A percentile compares a stretch with the other conserved stretches of the same genome.
Evolutionary conservation across 35 echinoderm and acorn worm genomes (phyloP).

Genomic region (Apostichopus parvimensis): DNA sequence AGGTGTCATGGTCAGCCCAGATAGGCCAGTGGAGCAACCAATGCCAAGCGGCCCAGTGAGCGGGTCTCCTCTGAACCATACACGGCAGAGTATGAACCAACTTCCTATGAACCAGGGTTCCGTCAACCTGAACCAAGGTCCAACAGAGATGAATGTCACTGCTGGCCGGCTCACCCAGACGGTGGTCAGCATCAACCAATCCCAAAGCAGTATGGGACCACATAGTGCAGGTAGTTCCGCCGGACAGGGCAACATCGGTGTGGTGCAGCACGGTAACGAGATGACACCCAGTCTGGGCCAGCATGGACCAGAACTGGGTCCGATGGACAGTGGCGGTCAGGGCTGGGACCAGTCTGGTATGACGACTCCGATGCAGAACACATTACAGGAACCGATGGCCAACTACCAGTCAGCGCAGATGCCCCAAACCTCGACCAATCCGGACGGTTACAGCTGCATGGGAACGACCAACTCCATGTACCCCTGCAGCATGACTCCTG

Average conservation of each 20-base stretch:
- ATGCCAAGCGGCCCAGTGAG: neutral
- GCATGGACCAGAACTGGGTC: conserved; percentile 15
- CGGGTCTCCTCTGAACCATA: neutral
- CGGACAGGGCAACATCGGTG: conserved; percentile 23
- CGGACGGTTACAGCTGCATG: conserved; percentile 54
- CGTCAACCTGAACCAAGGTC: conserved; percentile 12
- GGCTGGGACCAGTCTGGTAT: conserved; percentile 47
- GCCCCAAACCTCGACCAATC: neutral
- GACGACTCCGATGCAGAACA: conserved; percentile 29
- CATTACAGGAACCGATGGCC: conserved; percentile 32
- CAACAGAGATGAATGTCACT: neutral
- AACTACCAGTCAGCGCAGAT: conserved; percentile 41
- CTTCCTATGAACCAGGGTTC: conserved; percentile 10
- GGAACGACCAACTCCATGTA: conserved; percentile 58
- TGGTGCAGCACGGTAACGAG: conserved; percentile 6
- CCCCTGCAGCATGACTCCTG: conserved; percentile 56
- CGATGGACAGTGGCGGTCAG: neutral
- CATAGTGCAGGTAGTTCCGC: neutral
- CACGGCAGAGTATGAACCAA: neutral
- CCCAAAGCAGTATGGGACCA: conserved; percentile 23
- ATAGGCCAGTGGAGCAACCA: conserved; percentile 29
- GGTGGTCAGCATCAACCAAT: neutral
- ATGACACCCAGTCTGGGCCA: conserved; percentile 2
- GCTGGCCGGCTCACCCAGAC: neutral
- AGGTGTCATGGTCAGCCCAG: neutral